Percentiles rank a stretch among this genome's conserved stretches.
Conservation (phyloP, 2,797 vertebrate genomes). For the Microctenopoma steveboyesi region DNA sequence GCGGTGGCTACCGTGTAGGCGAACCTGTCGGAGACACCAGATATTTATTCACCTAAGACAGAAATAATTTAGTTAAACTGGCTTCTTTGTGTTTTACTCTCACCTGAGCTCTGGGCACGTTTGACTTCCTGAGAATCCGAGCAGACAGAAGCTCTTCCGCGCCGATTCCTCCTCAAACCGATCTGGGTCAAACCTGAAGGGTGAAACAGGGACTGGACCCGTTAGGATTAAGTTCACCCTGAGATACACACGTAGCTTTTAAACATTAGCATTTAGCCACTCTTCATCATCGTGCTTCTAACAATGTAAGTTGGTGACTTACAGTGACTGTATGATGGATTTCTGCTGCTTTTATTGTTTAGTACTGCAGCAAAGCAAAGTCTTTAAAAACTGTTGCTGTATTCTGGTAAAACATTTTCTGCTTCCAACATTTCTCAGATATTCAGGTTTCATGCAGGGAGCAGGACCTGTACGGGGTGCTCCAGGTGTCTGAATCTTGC, state of each 20-base stretch:
- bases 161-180: constrained; percentile 90
- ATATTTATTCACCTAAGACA: background rate
- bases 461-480: constrained; percentile 87
- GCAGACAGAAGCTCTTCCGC: constrained; percentile 88
- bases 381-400: too few species aligned
- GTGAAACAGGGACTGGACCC: background rate
- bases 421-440: too few species aligned
- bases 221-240: background rate
- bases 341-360: too few species aligned
- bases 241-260: too few species aligned
- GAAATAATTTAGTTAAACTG: background rate
- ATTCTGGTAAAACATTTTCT: too few species aligned
- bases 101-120: constrained; percentile 95
- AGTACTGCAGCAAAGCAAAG: too few species aligned
- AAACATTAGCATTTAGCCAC: too few species aligned
- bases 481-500: constrained; percentile 91
- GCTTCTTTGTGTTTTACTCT: constrained; percentile 3
- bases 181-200: constrained; percentile 90
- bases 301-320: too few species aligned
- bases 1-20: constrained; percentile 91
- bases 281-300: too few species aligned
- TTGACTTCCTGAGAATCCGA: constrained; percentile 94
- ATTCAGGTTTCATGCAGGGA: too few species aligned
- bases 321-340: too few species aligned
- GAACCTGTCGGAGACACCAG: constrained; percentile 81